Percentiles rank a stretch among this genome's conserved stretches.
These are phyloP conservation scores for Ondatra zibethicus DNA, from an alignment of 2,113 vertebrate genomes.

Conservation along the genomic window DNA sequence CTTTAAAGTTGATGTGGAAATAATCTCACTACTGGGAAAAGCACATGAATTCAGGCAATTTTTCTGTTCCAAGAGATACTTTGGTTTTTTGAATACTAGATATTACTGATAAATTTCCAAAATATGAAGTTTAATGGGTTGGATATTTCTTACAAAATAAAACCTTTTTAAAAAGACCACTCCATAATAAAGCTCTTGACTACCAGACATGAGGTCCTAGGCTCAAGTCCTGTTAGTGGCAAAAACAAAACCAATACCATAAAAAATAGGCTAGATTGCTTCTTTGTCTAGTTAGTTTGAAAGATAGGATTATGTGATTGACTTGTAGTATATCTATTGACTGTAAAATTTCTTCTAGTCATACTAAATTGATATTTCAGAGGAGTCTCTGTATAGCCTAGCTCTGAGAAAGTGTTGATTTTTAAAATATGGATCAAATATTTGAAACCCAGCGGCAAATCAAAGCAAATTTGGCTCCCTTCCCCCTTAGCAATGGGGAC, in stretches of 20 bases:
- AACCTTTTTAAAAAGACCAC: background rate
- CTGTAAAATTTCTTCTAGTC: conserved; percentile 9
- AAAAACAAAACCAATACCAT: background rate
- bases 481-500: conserved; percentile 79
- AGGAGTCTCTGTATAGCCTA: conserved; percentile 59
- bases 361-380: conserved; percentile 51
- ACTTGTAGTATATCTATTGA: background rate
- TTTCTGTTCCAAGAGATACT: background rate
- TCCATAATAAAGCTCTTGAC: background rate
- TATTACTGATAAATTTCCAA: conserved; percentile 29
- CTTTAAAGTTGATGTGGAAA: background rate
- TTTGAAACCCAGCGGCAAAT: conserved; percentile 79
- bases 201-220: background rate
- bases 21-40: conserved; percentile 30
- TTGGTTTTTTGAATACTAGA: conserved; percentile 13
- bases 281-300: conserved; percentile 15
- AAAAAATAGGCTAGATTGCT: background rate
- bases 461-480: conserved; percentile 79
- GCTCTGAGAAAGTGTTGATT: conserved; percentile 78
- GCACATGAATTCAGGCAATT: conserved; percentile 17
- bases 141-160: conserved; percentile 41
- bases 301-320: background rate
- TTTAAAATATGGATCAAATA: conserved; percentile 77
- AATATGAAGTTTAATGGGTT: background rate
- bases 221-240: background rate